Percentiles rank a stretch among this genome's conserved stretches.
Evolutionary conservation across 2,797 vertebrate genomes (phyloP).

Genomic region (Liparis tanakae): DNA sequence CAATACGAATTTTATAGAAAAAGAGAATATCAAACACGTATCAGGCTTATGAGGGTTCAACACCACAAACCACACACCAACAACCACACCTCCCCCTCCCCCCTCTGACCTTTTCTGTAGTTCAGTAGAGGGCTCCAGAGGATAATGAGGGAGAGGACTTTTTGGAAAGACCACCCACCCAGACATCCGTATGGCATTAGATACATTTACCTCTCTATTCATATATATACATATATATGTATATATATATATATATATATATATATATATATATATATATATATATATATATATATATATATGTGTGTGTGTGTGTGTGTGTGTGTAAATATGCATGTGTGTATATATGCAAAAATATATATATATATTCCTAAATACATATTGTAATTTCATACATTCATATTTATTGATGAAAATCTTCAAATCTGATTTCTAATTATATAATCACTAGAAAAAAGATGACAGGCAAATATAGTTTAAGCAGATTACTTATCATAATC

Average conservation of each 20-base stretch:
- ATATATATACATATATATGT: background rate
- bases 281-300: background rate
- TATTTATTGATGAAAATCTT: slow-evolving; percentile 2
- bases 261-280: too few relatives aligned
- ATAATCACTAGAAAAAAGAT: slow-evolving; percentile 21
- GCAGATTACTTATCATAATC: slow-evolving; percentile 67
- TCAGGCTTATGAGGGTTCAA: slow-evolving; percentile 15
- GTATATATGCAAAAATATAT: background rate
- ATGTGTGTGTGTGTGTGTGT: too few relatives aligned
- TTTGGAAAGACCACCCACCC: slow-evolving; percentile 74
- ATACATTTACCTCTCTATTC: background rate
- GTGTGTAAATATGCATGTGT: background rate
- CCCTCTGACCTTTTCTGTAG: too few relatives aligned
- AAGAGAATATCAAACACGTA: slow-evolving; percentile 2
- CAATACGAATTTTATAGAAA: background rate
- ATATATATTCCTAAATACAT: too few relatives aligned
- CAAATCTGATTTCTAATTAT: background rate
- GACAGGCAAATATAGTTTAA: slow-evolving; percentile 48
- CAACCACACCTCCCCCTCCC: too few relatives aligned
- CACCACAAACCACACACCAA: too few relatives aligned
- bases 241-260: background rate
- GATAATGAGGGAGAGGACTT: slow-evolving; percentile 60
- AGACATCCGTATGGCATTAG: background rate
- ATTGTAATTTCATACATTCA: background rate
- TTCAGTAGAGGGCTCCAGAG: too few relatives aligned